Base-by-base conservation (phyloP, 2,888 invertebrate species). In the Zygogramma bicolorata region DNA sequence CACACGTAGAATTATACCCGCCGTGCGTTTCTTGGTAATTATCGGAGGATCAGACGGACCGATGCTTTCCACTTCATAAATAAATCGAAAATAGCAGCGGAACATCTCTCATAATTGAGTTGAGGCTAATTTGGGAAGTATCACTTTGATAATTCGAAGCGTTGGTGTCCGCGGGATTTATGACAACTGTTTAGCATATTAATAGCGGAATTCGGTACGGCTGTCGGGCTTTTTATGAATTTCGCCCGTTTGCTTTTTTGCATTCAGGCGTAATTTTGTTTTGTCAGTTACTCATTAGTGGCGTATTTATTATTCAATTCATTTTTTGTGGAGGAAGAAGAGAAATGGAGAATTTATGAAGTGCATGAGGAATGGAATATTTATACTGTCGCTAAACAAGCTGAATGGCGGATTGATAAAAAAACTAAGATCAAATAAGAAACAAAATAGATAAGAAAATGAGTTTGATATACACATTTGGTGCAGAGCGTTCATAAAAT, bases 121-220 rank as follows among this genome's bases (percentile, higher is more conserved):
- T 59, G 70, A 46, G 59, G 70, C 65, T 58, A 59, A 70, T 70
- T 65, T 59, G 59, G 58, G 27, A 62, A 59, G 59, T 62, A 58
- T 59, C 63, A 68, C 58, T 71, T 68, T 27, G 29, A 65, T 46
- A 61, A 58, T 38, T 68, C 18, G 10, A 71, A 49, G 31, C 29
- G 65, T 63, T 63, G 70, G 40, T 58, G 46, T 34, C 46, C 15
- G n/a, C 8, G 59, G 38, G 65, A 71, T 71, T 68, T 71, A 71
- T 68, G 68, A 27, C n/a, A 40, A 53, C 27, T 65, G 58, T 49
- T 71, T 71, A 71, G 59, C 71, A 71, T 71, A 68, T 71, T 71
- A 68, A 71, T 71, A 38, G 65, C 34, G 31, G 3, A 58, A 59
- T 71, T 71, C 7, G 71, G 38, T 68, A 49, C 46, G 71, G 63